Conservation (phyloP, 2,888 invertebrate genomes). For the Gymnosoma rotundatum region DNA sequence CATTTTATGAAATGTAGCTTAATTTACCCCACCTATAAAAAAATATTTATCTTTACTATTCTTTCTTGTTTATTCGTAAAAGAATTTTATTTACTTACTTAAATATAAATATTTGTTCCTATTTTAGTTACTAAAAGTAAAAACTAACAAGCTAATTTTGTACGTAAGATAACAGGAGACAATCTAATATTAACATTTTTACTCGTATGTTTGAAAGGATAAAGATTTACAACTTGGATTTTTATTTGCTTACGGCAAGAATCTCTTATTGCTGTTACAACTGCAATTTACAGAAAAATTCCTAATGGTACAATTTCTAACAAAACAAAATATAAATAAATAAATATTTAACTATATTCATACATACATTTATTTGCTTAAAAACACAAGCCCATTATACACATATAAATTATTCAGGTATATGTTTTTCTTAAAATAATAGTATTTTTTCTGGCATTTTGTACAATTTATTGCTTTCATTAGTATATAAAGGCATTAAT, state of each 20-base stretch:
- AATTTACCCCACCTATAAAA: neutral
- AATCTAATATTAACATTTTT: neutral
- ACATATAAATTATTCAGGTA: no score
- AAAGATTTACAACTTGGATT: conserved; percentile 22
- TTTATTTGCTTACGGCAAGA: conserved; percentile 36
- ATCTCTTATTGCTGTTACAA: neutral
- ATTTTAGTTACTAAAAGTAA: neutral
- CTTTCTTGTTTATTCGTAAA: neutral
- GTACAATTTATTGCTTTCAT: conserved; percentile 70
- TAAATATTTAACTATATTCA: conserved; percentile 21
- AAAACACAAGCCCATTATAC: no score
- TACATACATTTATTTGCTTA: no score
- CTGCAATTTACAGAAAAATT: conserved; percentile 2
- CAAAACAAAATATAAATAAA: conserved; percentile 3
- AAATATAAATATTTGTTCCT: no score
- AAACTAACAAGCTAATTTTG: neutral
- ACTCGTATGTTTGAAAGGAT: conserved; percentile 9
- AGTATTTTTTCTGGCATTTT: neutral
- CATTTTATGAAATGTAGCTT: neutral
- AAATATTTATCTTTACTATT: neutral
- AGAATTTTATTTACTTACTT: no score
- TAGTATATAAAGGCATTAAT: conserved; percentile 59
- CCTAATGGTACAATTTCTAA: conserved; percentile 14
- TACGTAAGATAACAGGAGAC: neutral
- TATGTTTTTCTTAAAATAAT: no score